Evolutionary conservation across 2,797 vertebrate genomes (phyloP).

Genomic region (Pampus argenteus): DNA sequence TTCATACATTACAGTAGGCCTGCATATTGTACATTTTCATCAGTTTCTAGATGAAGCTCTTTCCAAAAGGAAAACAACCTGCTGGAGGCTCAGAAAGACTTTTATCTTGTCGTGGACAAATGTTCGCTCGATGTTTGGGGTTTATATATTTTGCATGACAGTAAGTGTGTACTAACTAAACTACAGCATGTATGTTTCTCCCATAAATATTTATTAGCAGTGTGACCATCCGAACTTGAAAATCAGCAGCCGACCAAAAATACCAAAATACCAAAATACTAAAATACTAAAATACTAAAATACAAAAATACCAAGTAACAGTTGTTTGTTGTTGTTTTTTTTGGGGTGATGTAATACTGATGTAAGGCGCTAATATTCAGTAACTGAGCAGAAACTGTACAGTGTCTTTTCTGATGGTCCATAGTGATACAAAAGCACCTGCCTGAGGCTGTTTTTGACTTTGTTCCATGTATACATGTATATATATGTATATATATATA

Average conservation of each 20-base stretch:
- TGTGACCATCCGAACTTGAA: constrained; percentile 18
- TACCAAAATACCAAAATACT: no score
- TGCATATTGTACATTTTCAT: no score
- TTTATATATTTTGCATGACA: background rate
- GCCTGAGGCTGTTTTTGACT: constrained; percentile 33
- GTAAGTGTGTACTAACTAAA: background rate
- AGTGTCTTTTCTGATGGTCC: constrained; percentile 1
- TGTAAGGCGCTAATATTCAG: constrained; percentile 35
- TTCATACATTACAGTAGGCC: background rate
- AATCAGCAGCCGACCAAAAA: background rate
- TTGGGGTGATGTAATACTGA: constrained; percentile 40
- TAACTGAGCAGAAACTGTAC: background rate
- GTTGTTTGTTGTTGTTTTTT: no score
- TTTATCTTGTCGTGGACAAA: no score
- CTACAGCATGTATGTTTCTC: background rate
- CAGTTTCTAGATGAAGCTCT: no score
- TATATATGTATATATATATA: no score
- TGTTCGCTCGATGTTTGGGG: background rate
- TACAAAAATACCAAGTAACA: no score
- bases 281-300: no score
- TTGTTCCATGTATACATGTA: constrained; percentile 20
- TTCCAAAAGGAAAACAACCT: background rate
- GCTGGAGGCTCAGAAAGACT: background rate
- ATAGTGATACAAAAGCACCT: background rate
- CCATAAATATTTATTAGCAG: constrained; percentile 25